Conservation (phyloP, 2,888 invertebrate species). For the Hypolimnas misippus region DNA sequence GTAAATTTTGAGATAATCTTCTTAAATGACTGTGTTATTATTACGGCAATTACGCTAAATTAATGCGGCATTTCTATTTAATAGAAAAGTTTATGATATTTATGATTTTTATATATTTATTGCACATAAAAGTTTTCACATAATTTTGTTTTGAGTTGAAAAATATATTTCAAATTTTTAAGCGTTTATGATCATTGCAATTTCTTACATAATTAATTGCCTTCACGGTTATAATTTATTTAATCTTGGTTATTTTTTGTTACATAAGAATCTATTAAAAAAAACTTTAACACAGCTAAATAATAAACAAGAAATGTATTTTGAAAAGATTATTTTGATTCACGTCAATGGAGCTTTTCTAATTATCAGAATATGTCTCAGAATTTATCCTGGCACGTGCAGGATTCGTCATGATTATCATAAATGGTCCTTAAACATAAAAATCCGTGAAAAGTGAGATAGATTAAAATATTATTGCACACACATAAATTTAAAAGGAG, state of each 20-base stretch:
- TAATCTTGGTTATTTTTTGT: background rate
- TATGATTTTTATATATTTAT: background rate
- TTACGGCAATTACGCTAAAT: background rate
- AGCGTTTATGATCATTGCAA: background rate
- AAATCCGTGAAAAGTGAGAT: too few relatives aligned
- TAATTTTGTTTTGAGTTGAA: too few relatives aligned
- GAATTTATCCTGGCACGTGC: too few relatives aligned
- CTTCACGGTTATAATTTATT: slow-evolving; percentile 1
- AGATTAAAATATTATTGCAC: too few relatives aligned
- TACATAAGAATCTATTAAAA: background rate
- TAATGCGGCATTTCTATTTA: background rate
- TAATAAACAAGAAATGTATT: too few relatives aligned
- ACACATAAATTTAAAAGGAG: too few relatives aligned
- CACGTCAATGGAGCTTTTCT: too few relatives aligned
- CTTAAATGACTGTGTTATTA: background rate
- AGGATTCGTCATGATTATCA: too few relatives aligned
- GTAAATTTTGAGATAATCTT: background rate
- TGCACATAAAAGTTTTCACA: too few relatives aligned
- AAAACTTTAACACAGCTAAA: background rate
- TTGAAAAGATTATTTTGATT: too few relatives aligned
- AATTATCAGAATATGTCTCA: too few relatives aligned
- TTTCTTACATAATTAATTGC: background rate
- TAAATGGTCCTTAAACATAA: too few relatives aligned
- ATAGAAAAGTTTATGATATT: background rate
- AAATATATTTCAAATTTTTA: background rate